Percentiles rank a stretch among this genome's conserved stretches.
phyloP scores from a whole-genome alignment of 2,888 invertebrate genomes.

The Penaeus monodon region DNA sequence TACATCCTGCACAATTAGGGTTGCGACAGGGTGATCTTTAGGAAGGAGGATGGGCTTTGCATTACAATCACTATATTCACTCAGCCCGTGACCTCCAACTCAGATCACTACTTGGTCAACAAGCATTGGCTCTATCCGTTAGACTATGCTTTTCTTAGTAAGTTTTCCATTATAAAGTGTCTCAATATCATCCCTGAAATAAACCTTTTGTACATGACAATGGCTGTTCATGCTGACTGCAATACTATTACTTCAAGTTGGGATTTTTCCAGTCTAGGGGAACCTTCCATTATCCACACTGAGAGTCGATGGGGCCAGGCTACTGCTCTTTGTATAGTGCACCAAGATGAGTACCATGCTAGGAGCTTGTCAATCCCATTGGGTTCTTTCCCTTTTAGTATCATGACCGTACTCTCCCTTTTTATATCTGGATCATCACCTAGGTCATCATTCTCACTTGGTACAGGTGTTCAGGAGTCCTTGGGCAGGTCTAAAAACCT shows the following conservation, averaged over 20 bases:
- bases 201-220: not conserved
- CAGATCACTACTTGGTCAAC: not conserved
- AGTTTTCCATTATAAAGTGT: no score
- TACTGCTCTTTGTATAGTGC: not conserved
- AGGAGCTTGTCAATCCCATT: no score
- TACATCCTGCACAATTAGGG: not conserved
- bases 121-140: not conserved
- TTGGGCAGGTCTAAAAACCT: no score
- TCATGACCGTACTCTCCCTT: not conserved
- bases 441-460: not conserved
- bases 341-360: not conserved
- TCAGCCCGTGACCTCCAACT: not conserved
- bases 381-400: not conserved
- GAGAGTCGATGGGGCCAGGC: not conserved
- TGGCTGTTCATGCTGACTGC: not conserved
- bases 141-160: not conserved
- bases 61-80: not conserved
- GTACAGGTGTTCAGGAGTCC: no score
- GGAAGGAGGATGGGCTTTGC: not conserved
- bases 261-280: not conserved
- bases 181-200: no score
- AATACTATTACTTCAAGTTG: not conserved
- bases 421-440: not conserved
- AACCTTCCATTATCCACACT: not conserved
- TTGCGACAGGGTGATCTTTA: not conserved